A percentile compares a stretch with the other conserved stretches of the same genome.
These are phyloP conservation scores for Leptopilina boulardi DNA, from an alignment of 1,140 invertebrate species.

Conservation along the genomic window DNA sequence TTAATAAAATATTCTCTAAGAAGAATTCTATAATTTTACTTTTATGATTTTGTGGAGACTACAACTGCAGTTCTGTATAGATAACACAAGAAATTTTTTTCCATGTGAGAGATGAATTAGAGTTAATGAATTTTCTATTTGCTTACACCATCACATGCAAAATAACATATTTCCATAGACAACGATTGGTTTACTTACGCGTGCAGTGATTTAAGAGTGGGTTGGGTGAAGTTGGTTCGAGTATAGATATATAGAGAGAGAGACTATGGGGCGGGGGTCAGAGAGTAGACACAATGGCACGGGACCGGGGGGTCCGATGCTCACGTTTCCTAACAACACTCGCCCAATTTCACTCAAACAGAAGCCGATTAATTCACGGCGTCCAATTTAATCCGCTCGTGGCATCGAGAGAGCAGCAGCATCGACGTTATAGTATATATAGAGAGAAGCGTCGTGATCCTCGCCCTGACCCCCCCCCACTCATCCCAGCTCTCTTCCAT, in stretches of 20 bases:
- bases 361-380: constrained; percentile 76
- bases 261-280: constrained; percentile 56
- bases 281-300: constrained; percentile 66
- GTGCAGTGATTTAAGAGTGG: constrained; percentile 58
- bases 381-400: constrained; percentile 74
- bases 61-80: too few relatives aligned
- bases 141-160: constrained; percentile 47
- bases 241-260: constrained; percentile 40
- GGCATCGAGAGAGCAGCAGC: constrained; percentile 37
- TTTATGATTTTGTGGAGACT: too few relatives aligned
- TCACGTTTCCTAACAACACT: constrained; percentile 74
- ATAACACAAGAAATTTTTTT: too few relatives aligned
- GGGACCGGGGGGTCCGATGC: constrained; percentile 61
- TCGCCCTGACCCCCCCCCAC: background rate
- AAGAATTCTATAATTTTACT: too few relatives aligned
- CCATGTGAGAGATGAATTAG: too few relatives aligned
- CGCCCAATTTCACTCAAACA: constrained; percentile 77
- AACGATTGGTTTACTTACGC: constrained; percentile 29
- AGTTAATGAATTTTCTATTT: constrained; percentile 61
- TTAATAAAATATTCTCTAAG: too few relatives aligned
- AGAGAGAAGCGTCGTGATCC: constrained; percentile 34
- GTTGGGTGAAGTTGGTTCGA: constrained; percentile 49
- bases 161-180: constrained; percentile 29
- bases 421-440: constrained; percentile 29
- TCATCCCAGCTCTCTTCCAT: background rate